Evolutionary conservation across 2,888 invertebrate species (phyloP), one percentile per base, ranked within the genome.

Genomic region (Hoplodrina blanda): DNA sequence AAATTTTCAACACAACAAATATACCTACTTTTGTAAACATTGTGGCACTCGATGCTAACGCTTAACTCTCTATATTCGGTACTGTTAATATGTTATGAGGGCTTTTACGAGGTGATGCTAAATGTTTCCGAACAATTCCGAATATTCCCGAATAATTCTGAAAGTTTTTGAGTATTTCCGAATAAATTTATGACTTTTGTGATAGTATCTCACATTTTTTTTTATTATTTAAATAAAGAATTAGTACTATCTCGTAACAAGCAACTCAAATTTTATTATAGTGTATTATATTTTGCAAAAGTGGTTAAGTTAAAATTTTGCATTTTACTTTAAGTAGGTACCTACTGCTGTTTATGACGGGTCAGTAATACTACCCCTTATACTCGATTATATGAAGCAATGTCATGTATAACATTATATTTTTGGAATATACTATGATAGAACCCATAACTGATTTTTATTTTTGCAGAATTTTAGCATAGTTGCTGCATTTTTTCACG

Each of bases 341-440:
- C n/a, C n/a, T n/a, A n/a, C 73, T 85, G 76, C 79, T 81, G 80
- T 86, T 72, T 72, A 80, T 68, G 71, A 75, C 72, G 73, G 79
- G 74, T 73, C 66, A 69, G 73, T 80, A 30, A 70, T 57, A 73
- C 73, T 74, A 66, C 76, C 78, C 78, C 86, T 72, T 80, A 74
- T 83, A 90, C 87, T 89, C 87, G 85, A 85, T 82, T 83, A 88
- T 91, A 88, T 91, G 84, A 88, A 91, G 82, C 89, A 92, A 93
- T 92, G 92, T 93, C 92, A 92, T 92, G 91, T 92, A 92, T 90
- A 93, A 93, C 92, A 94, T 92, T 94, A 94, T 95, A 95, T 95
- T 95, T 95, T 95, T 95, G 93, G 93, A 95, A 93, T 95, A 94
- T 93, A 95, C 91, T 93, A 94, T 91, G 91, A 93, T 93, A 94